These are phyloP conservation scores for Spea multiplicata DNA, from an alignment of 2,113 vertebrate species.

Conservation along the genomic window DNA sequence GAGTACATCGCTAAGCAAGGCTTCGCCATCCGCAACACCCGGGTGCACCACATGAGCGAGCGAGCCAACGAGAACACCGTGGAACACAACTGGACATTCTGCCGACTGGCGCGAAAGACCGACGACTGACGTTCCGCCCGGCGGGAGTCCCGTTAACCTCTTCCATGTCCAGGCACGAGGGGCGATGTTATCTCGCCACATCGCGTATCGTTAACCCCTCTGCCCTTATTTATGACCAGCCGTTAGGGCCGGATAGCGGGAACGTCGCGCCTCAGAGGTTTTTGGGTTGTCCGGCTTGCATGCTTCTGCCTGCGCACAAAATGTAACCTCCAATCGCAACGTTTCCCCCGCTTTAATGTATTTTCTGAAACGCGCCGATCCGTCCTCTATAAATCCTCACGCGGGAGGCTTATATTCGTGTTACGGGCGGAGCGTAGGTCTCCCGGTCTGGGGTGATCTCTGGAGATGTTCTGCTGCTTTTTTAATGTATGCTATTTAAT, in stretches of 20 bases:
- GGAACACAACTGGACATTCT: conserved; percentile 99
- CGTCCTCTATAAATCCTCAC: not conserved
- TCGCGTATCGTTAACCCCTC: conserved; percentile 47
- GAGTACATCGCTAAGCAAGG: conserved; percentile 98
- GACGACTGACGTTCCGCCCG: conserved; percentile 77
- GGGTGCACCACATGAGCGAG: conserved; percentile 98
- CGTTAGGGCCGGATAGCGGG: conserved; percentile 59
- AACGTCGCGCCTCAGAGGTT: conserved; percentile 51
- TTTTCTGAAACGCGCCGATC: not conserved
- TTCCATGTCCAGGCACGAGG: not conserved
- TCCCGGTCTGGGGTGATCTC: no score
- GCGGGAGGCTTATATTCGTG: not conserved
- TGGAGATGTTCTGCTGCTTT: no score
- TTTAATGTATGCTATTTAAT: no score
- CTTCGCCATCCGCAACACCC: conserved; percentile 92
- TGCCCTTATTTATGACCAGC: conserved; percentile 73
- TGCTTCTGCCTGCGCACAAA: conserved; percentile 66
- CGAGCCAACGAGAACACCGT: conserved; percentile 98
- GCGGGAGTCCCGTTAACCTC: not conserved
- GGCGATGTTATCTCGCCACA: conserved; percentile 34
- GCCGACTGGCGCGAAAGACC: conserved; percentile 88
- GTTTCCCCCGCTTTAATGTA: conserved; percentile 47
- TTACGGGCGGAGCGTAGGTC: not conserved
- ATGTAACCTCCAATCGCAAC: conserved; percentile 56
- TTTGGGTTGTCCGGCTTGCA: conserved; percentile 59